These are phyloP conservation scores for Phycodurus eques DNA, from an alignment of 2,113 vertebrate species.

Conservation along the genomic window DNA sequence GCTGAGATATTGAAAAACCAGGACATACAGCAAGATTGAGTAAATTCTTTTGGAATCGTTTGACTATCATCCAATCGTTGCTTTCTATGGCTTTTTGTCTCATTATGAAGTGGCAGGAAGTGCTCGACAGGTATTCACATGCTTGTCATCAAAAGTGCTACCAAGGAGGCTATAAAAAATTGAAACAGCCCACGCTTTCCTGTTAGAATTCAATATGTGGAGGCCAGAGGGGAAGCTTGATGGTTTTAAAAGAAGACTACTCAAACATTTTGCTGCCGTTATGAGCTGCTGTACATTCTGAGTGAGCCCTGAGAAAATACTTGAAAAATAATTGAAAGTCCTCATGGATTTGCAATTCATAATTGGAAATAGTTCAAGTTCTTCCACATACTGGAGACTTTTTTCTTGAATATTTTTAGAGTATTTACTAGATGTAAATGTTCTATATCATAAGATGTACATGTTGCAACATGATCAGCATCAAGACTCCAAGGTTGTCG, in stretches of 20 bases:
- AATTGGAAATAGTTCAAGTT: not conserved
- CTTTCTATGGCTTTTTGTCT: not conserved
- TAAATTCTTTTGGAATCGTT: conserved; percentile 3
- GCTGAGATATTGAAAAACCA: conserved; percentile 7
- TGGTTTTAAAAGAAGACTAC: conserved; percentile 25
- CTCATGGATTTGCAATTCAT: not conserved
- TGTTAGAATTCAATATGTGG: conserved; percentile 6
- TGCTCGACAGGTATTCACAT: not conserved
- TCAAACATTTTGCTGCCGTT: not conserved
- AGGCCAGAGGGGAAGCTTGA: not conserved
- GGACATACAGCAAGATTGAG: not conserved
- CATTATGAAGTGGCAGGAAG: conserved; percentile 2
- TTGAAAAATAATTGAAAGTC: not conserved
- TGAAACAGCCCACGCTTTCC: conserved; percentile 26
- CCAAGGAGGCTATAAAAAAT: not conserved
- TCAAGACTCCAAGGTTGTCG: not conserved
- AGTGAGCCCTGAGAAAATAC: not conserved
- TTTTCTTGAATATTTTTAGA: not conserved
- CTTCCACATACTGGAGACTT: not conserved
- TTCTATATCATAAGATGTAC: not conserved
- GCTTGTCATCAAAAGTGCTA: not conserved
- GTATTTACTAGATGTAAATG: not conserved
- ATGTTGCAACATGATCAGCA: not conserved
- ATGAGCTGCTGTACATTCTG: not conserved
- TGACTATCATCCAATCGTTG: conserved; percentile 1